A percentile compares a stretch with the other conserved stretches of the same genome.
phyloP scores from a whole-genome alignment of 2,888 invertebrate genomes.

The Ctenicera cuprea region DNA sequence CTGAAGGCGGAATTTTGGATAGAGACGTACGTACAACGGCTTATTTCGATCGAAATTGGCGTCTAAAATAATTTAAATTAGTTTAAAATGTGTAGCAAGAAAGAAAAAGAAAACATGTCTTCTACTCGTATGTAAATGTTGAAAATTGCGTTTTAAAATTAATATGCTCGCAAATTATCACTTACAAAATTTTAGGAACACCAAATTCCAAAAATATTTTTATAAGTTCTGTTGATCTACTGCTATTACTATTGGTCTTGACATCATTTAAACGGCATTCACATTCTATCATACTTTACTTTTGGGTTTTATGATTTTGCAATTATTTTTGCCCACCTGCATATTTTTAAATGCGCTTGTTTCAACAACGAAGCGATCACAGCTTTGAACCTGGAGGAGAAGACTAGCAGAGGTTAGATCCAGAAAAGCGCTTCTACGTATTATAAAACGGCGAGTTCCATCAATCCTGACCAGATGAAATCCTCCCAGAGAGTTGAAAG shows the following conservation, averaged over 20 bases:
- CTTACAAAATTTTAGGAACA: too few species aligned
- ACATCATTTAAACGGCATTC: too few species aligned
- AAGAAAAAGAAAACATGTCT: too few species aligned
- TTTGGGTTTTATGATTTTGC: too few species aligned
- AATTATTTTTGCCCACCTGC: slow-evolving; percentile 67
- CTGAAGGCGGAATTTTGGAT: slow-evolving; percentile 80
- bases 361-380: slow-evolving; percentile 78
- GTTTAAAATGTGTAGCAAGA: not conserved
- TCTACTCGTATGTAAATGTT: too few species aligned
- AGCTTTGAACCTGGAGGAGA: slow-evolving; percentile 77
- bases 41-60: slow-evolving; percentile 78
- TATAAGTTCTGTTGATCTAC: too few species aligned
- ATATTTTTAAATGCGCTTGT: slow-evolving; percentile 79
- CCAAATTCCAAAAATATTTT: too few species aligned
- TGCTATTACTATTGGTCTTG: too few species aligned
- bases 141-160: too few species aligned
- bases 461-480: slow-evolving; percentile 76
- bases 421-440: slow-evolving; percentile 78
- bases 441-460: slow-evolving; percentile 74
- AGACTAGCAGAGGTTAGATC: slow-evolving; percentile 77
- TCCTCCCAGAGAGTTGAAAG: slow-evolving; percentile 76
- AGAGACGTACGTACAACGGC: slow-evolving; percentile 76
- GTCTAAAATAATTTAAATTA: slow-evolving; percentile 65
- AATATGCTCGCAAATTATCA: too few species aligned
- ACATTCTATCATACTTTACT: too few species aligned